These are phyloP conservation scores for Nipponacmea schrenckii DNA, from an alignment of 2,888 invertebrate genomes.

Conservation along the genomic window DNA sequence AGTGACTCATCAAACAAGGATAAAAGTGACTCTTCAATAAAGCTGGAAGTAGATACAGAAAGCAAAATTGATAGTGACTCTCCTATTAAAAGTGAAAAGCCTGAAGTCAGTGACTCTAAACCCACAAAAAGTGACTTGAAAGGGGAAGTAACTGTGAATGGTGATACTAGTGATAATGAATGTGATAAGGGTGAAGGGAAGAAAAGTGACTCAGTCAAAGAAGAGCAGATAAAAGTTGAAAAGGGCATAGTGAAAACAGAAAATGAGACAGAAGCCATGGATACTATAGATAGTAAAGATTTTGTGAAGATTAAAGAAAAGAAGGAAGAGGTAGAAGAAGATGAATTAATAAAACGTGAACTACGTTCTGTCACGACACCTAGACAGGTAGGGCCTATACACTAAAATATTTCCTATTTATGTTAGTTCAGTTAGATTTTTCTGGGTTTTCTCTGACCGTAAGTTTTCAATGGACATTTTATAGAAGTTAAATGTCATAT, in stretches of 20 bases:
- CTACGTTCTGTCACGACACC: constrained; percentile 1
- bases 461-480: too few species aligned
- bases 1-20: neutral
- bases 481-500: too few species aligned
- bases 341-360: constrained; percentile 7
- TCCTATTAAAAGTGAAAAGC: constrained; percentile 12
- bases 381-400: neutral
- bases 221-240: constrained; percentile 14
- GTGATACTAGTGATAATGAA: constrained; percentile 23
- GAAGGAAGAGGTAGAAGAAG: constrained; percentile 24
- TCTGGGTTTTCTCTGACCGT: constrained; percentile 22
- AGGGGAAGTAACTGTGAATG: constrained; percentile 25
- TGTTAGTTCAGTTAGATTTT: neutral
- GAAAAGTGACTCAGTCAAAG: constrained; percentile 20
- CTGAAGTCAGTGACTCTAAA: neutral
- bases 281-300: constrained; percentile 24
- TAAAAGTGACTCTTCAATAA: constrained; percentile 6
- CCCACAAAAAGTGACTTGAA: neutral
- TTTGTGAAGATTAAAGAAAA: constrained; percentile 23
- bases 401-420: neutral
- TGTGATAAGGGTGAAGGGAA: constrained; percentile 25
- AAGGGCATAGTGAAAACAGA: constrained; percentile 22
- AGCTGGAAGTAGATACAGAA: constrained; percentile 28
- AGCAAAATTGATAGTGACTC: constrained; percentile 34
- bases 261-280: constrained; percentile 16